Base-by-base conservation (phyloP, 2,888 invertebrate species). In the Drosophila helvetica region DNA sequence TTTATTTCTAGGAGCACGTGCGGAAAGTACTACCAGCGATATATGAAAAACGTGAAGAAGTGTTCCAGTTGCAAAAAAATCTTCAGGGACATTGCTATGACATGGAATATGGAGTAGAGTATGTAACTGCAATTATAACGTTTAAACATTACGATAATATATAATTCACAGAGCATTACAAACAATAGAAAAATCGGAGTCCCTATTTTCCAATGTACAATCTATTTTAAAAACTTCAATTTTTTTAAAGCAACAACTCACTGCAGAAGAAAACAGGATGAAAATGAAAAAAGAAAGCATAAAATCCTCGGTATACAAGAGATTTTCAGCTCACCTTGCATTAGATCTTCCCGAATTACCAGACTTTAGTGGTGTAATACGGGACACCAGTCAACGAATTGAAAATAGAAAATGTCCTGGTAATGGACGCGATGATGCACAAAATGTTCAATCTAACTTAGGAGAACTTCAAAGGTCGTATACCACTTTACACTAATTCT, bases 51-150 rank as follows among this genome's bases (percentile, higher is more conserved):
- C 93, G 97, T 85, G 95, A 96, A 0, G 98, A 98, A 91, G 97
- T 98, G 3, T 94, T 96, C 19, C 96, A 96, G 78, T 93, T 98
- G 47, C 96, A 98, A 85, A 95, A 96, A 76, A 96, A 97, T 84
- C 93, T 99, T 2, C 97, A 98, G 91, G 99, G 99, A 15, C 94
- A 96, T 78, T 98, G 98, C 90, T 98, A 98, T 92, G 98, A 98
- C 93, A 96, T 98, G 78, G 98, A 99, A 92, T 98, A 98, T 93
- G 97, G 98, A 60, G 94, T 97, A 7, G 95, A 96, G 96, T 97
- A 53, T 3, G 64, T 43, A 1, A 5, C 12, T 38, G 4, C 38
- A 38, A 5, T 5, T 15, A 15, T 46, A n/a, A n/a, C 45, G 7
- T 30, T 17, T 7, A 12, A 33, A 42, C 8, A 12, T 46, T 43